Conservation (phyloP, 2,888 invertebrate genomes). For the Lasius fuliginosus region DNA sequence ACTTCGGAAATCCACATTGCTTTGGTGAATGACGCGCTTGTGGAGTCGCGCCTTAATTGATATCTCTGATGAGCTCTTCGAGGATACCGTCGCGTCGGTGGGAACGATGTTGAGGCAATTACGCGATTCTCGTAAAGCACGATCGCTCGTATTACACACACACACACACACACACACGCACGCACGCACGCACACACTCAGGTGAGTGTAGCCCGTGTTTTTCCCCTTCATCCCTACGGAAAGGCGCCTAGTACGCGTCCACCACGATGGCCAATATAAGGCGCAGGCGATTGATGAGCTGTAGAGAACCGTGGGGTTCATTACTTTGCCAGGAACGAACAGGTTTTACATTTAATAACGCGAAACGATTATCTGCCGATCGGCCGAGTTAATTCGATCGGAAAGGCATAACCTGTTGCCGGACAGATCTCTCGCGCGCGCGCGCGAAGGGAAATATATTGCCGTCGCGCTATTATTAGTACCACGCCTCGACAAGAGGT, state of each 20-base stretch:
- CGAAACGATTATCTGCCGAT: constrained; percentile 65
- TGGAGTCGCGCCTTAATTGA: constrained; percentile 32
- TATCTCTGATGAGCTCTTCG: constrained; percentile 20
- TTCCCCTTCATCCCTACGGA: constrained; percentile 38
- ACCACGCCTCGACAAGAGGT: constrained; percentile 43
- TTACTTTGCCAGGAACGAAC: constrained; percentile 62
- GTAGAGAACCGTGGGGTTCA: constrained; percentile 56
- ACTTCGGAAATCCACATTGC: not conserved
- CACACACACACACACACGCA: constrained; percentile 36
- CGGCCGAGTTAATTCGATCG: constrained; percentile 65
- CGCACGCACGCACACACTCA: constrained; percentile 36
- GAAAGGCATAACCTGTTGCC: constrained; percentile 61
- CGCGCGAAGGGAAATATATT: constrained; percentile 55
- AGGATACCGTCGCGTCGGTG: constrained; percentile 12
- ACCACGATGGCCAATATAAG: constrained; percentile 43
- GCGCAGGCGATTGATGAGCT: constrained; percentile 59
- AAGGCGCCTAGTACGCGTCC: constrained; percentile 17
- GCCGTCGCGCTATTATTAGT: constrained; percentile 51
- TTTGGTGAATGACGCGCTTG: constrained; percentile 29
- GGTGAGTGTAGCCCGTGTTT: constrained; percentile 32
- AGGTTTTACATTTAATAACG: constrained; percentile 68
- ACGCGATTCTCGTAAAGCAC: constrained; percentile 49
- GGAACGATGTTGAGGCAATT: constrained; percentile 36
- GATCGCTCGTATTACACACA: constrained; percentile 27
- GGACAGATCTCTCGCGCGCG: constrained; percentile 51